Evolutionary conservation across 2,797 vertebrate genomes (phyloP).

Genomic region (Delichon dasypus): DNA sequence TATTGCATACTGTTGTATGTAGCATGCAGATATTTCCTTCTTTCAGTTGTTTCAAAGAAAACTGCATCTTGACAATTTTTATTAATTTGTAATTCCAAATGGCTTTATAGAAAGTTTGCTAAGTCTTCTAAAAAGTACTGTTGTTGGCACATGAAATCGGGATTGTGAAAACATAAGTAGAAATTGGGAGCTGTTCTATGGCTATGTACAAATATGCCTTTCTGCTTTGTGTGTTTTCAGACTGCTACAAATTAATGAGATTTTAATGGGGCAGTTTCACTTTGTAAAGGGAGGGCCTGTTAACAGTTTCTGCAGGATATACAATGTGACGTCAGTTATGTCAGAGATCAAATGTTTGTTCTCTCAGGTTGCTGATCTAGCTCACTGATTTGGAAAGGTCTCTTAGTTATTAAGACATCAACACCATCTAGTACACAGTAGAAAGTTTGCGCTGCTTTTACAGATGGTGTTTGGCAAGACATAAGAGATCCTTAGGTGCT

Average conservation of each 20-base stretch:
- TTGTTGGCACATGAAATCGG: neutral
- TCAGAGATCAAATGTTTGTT: constrained; percentile 29
- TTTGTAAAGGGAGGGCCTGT: constrained; percentile 10
- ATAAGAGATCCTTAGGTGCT: neutral
- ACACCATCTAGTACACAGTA: neutral
- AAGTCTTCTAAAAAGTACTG: neutral
- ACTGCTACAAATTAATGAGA: neutral
- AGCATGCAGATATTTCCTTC: neutral
- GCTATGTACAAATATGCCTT: neutral
- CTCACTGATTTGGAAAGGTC: neutral
- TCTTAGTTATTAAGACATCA: neutral
- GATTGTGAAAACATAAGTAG: neutral
- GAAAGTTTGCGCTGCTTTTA: neutral
- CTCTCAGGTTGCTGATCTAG: neutral
- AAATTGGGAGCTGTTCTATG: neutral
- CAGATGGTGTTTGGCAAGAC: neutral
- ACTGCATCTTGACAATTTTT: neutral
- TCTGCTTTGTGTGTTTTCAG: neutral
- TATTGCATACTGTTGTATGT: neutral
- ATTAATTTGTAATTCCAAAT: neutral
- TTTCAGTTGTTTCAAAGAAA: neutral
- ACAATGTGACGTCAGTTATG: neutral
- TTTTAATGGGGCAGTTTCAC: neutral
- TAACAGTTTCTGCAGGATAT: neutral
- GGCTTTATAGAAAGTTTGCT: neutral